Evolutionary conservation across 2,113 vertebrate genomes (phyloP).

Genomic region (Eulacestoma nigropectus): DNA sequence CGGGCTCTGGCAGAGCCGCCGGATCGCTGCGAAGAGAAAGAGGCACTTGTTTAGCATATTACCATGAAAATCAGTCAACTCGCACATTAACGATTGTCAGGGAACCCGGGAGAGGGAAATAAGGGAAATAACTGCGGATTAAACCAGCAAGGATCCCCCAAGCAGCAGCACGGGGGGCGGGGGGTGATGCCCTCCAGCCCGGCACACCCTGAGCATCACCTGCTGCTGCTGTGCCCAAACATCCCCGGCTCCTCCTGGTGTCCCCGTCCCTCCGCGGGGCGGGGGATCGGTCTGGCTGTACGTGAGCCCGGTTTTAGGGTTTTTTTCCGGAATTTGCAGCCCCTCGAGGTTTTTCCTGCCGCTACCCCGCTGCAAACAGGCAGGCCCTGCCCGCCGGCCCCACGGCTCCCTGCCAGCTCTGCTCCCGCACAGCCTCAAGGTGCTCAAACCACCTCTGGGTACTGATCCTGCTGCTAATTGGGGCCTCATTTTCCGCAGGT

Average conservation of each 20-base stretch:
- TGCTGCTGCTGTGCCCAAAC: background rate
- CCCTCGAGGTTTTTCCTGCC: background rate
- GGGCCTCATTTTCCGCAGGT: slow-evolving; percentile 23
- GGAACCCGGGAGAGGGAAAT: background rate
- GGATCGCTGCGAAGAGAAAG: background rate
- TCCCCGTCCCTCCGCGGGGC: accelerated
- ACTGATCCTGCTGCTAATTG: background rate
- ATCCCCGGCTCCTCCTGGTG: background rate
- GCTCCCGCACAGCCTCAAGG: background rate
- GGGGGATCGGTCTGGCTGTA: accelerated
- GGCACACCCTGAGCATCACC: background rate
- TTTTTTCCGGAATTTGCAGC: background rate
- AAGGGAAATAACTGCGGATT: background rate
- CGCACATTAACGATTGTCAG: background rate
- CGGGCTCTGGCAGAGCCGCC: background rate
- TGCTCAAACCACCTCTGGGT: background rate
- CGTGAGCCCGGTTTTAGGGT: accelerated
- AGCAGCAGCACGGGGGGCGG: background rate
- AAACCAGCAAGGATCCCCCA: slow-evolving; percentile 20
- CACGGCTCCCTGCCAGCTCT: background rate
- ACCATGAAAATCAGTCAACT: slow-evolving; percentile 40
- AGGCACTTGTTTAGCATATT: slow-evolving; percentile 36
- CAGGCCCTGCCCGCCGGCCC: background rate
- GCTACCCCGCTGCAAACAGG: background rate
- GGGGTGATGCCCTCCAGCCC: background rate